phyloP scores from a whole-genome alignment of 2,888 invertebrate genomes.

The Polydrusus pterygomalis region DNA sequence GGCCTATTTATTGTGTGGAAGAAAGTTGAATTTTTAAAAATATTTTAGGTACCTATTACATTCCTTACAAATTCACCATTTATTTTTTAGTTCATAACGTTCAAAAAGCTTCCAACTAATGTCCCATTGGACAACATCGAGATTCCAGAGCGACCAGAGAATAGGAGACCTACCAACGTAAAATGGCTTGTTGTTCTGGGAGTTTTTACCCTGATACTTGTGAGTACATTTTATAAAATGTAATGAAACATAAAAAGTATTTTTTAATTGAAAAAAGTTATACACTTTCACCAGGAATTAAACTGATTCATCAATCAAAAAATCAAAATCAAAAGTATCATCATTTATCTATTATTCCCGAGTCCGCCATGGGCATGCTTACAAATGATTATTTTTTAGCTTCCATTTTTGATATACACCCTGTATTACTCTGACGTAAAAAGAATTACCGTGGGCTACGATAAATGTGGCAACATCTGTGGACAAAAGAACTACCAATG shows the following conservation, averaged over 20 bases:
- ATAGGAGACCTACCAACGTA: constrained; percentile 58
- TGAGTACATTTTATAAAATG: constrained; percentile 54
- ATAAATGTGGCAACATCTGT: constrained; percentile 62
- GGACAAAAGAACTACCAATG: constrained; percentile 59
- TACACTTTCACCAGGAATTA: too few relatives aligned
- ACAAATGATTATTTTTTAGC: constrained; percentile 59
- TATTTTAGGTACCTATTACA: too few relatives aligned
- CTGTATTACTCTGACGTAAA: constrained; percentile 57
- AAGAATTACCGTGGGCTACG: constrained; percentile 55
- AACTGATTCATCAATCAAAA: too few relatives aligned
- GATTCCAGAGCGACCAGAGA: constrained; percentile 60
- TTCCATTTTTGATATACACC: constrained; percentile 61
- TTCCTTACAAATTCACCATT: too few relatives aligned
- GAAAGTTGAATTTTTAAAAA: too few relatives aligned
- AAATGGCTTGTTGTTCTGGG: constrained; percentile 58
- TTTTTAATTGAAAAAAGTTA: too few relatives aligned
- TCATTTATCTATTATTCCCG: too few relatives aligned
- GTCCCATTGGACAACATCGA: constrained; percentile 56
- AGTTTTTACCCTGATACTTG: constrained; percentile 56
- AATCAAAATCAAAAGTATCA: too few relatives aligned
- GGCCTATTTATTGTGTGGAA: too few relatives aligned
- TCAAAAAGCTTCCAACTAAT: constrained; percentile 57
- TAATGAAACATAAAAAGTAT: background rate
- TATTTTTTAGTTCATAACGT: constrained; percentile 56
- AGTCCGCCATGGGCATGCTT: too few relatives aligned